Evolutionary conservation across 2,888 invertebrate species (phyloP).

Genomic region (Pheosia gnoma): DNA sequence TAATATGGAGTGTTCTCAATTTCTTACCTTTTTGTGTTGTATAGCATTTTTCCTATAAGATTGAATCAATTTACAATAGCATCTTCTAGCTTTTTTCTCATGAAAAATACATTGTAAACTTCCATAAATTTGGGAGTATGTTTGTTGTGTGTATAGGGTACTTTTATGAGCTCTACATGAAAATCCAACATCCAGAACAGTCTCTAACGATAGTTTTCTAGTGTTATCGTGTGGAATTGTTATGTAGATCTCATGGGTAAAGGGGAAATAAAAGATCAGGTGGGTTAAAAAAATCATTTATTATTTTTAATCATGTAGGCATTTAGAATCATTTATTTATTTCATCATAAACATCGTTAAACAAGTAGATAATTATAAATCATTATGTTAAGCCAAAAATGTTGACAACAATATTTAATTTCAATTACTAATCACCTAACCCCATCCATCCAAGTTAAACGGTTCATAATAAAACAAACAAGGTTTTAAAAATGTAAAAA

Average conservation of each 20-base stretch:
- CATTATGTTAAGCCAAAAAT: too few relatives aligned
- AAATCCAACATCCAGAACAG: constrained; percentile 20
- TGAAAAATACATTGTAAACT: too few relatives aligned
- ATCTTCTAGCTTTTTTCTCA: too few relatives aligned
- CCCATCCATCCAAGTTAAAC: neutral
- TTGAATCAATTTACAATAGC: too few relatives aligned
- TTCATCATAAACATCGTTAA: neutral
- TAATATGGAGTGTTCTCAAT: too few relatives aligned
- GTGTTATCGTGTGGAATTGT: constrained; percentile 12
- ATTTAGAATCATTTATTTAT: constrained; percentile 18
- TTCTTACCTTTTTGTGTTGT: too few relatives aligned
- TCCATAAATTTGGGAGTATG: too few relatives aligned
- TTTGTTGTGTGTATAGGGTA: too few relatives aligned
- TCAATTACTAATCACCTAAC: neutral
- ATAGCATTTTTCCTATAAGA: too few relatives aligned
- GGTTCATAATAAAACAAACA: neutral
- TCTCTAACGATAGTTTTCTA: constrained; percentile 13
- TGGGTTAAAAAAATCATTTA: constrained; percentile 34
- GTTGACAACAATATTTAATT: too few relatives aligned
- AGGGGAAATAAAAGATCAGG: constrained; percentile 53
- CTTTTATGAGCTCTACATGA: constrained; percentile 7
- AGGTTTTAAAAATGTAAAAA: neutral
- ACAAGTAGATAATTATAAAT: too few relatives aligned
- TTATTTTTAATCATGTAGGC: constrained; percentile 4
- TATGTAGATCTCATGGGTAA: constrained; percentile 11